Base-by-base conservation (phyloP, 2,113 vertebrate genomes). In the Vidua chalybeata region DNA sequence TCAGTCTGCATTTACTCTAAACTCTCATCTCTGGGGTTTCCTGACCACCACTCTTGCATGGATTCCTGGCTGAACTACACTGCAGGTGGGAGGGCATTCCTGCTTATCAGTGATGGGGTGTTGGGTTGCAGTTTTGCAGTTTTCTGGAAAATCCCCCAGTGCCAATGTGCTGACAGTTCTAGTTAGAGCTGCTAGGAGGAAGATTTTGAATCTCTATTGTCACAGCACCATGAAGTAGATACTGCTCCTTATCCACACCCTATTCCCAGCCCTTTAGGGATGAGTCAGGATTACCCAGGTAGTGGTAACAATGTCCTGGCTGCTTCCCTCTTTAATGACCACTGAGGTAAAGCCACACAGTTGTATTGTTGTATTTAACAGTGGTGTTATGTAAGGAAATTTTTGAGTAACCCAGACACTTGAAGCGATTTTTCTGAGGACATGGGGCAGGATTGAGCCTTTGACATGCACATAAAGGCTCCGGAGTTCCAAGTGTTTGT, bases 121-220 rank as follows among this genome's bases (percentile, higher is more conserved):
- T n/a, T 87, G 35, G 49, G 21, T 6, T 73, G 41, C 52, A 27
- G 83, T 39, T 92, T 79, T 93, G 91, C 75, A 86, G 59, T 24
- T 87, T 75, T 73, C 33, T 74, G 73, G 93, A 62, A 71, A 52
- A 31, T 43, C 58, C 46, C 52, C 20, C 45, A 48, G 26, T 87
- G 31, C 77, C 52, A 62, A 8, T 68, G 58, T 54, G 27, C 59
- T 76, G 63, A 72, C 89, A 58, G 35, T 35, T 83, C 58, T 41
- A 75, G 28, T 84, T 63, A 67, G 90, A 93, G 94, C 85, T 73
- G 75, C 30, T 18, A 39, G 93, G 93, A 90, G 43, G 89, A 62
- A 59, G 71, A 79, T 73, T 66, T 45, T 24, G 58, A 91, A 33
- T 19, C 24, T 84, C 37, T 49, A 0, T 19, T 89, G 56, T 78